Base-by-base conservation (phyloP, 92 coral and sea anemone species). In the Paramuricea clavata region DNA sequence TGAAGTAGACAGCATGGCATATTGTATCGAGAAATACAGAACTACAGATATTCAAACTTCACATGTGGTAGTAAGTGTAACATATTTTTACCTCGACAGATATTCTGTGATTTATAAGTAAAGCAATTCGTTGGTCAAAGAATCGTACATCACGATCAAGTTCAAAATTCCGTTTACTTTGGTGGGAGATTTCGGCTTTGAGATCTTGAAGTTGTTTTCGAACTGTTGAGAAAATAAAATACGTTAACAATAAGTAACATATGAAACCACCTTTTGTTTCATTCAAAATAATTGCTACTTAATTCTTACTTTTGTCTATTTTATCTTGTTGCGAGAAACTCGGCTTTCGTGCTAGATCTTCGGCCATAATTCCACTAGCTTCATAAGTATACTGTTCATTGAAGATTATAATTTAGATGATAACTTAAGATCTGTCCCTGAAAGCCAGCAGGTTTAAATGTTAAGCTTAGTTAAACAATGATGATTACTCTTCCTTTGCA, bases 51-150 rank as follows among this genome's bases (percentile, higher is more conserved):
- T 69, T 9, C 41, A 17, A 44, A 74, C 32, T 43, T 76, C 65
- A 76, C 67, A 49, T 26, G 81, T 31, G 64, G 81, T 49, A 35
- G 4, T 11, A 0, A 72, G 16, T 12, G 49, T 72, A 32, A 5
- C 23, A 5, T 30, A 65, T 13, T 26, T 34, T 76, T 80, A 96
- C 99, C 95, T 96, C 99, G 34, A 93, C 94, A 21, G 95, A 93
- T 44, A 94, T 96, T 77, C 96, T 91, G 89, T 96, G 98, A 89
- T 94, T 94, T 80, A 96, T 94, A 42, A 96, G 93, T 30, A 96
- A 88, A n/a, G 98, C 99, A 39, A 96, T 96, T 52, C 96, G 92
- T 67, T 96, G 94, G 91, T 96, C 99, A 70, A 96, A 96, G 83
- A 94, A 93, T 13, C 94, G 95, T 22, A 94, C 99, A 76, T 96